These are phyloP conservation scores for Sarcophaga caerulescens DNA, from an alignment of 2,888 invertebrate species.

Conservation along the genomic window DNA sequence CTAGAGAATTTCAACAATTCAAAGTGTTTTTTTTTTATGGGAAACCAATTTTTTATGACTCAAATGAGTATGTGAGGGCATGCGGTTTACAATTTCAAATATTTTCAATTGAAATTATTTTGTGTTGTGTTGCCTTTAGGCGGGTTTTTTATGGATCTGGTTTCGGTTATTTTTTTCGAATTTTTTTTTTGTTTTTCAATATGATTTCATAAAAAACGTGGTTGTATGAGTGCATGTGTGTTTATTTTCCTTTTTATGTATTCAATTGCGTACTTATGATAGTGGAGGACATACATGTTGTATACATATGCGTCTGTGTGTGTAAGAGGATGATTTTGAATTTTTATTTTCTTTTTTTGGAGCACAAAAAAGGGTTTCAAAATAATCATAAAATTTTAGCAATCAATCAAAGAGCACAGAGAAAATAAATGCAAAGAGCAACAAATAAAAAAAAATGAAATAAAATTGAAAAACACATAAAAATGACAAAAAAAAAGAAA, in stretches of 20 bases:
- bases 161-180: too few species aligned
- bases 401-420: conserved; percentile 65
- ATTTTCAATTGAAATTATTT: conserved; percentile 60
- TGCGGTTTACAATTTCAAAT: conserved; percentile 59
- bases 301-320: background rate
- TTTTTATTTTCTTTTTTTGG: background rate
- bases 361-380: conserved; percentile 42
- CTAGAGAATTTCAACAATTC: conserved; percentile 10
- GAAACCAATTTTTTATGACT: conserved; percentile 50
- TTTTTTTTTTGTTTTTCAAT: conserved; percentile 20
- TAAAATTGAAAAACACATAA: background rate
- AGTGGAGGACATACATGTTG: background rate
- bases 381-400: conserved; percentile 59
- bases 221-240: background rate
- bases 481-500: background rate
- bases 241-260: conserved; percentile 19
- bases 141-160: conserved; percentile 31
- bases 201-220: background rate
- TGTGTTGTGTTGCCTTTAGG: conserved; percentile 26
- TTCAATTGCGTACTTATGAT: conserved; percentile 39
- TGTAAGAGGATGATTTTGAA: background rate
- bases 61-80: conserved; percentile 14
- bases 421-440: background rate
- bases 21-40: background rate
- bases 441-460: background rate